Percentiles rank a stretch among this genome's conserved stretches.
These are phyloP conservation scores for Xanthorhoe designata DNA, from an alignment of 2,888 invertebrate species.

Conservation along the genomic window DNA sequence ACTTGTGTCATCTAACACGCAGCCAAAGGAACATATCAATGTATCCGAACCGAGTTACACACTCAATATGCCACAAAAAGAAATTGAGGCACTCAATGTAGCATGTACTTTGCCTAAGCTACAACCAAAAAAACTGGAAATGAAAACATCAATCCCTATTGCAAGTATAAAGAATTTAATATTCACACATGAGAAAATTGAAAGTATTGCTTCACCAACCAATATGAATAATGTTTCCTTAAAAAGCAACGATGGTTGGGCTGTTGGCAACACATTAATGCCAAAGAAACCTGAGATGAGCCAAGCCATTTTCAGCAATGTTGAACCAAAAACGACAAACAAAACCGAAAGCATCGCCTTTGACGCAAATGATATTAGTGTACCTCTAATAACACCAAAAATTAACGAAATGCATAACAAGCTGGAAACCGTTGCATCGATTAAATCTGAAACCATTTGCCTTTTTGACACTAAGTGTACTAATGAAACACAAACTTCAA, in stretches of 20 bases:
- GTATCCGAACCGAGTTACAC: background rate
- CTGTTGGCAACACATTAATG: background rate
- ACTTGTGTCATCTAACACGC: background rate
- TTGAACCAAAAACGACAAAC: background rate
- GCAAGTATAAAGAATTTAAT: slow-evolving; percentile 13
- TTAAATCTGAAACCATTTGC: background rate
- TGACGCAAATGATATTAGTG: background rate
- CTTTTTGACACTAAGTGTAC: background rate
- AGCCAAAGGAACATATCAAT: slow-evolving; percentile 6
- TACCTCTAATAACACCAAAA: background rate
- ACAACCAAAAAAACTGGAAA: slow-evolving; percentile 6
- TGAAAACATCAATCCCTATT: slow-evolving; percentile 23
- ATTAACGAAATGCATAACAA: background rate
- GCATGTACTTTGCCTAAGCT: background rate
- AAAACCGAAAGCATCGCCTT: background rate
- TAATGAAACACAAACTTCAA: background rate
- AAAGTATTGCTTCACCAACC: background rate
- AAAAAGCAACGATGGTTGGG: background rate
- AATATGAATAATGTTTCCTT: background rate
- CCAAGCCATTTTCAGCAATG: background rate
- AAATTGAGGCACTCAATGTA: slow-evolving; percentile 1
- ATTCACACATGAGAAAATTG: slow-evolving; percentile 12
- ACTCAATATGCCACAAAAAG: background rate
- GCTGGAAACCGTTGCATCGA: background rate
- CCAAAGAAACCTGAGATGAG: slow-evolving; percentile 3